Evolutionary conservation across 2,797 vertebrate genomes (phyloP), one percentile per base, ranked within the genome.

Genomic region (Diplodus sargus): DNA sequence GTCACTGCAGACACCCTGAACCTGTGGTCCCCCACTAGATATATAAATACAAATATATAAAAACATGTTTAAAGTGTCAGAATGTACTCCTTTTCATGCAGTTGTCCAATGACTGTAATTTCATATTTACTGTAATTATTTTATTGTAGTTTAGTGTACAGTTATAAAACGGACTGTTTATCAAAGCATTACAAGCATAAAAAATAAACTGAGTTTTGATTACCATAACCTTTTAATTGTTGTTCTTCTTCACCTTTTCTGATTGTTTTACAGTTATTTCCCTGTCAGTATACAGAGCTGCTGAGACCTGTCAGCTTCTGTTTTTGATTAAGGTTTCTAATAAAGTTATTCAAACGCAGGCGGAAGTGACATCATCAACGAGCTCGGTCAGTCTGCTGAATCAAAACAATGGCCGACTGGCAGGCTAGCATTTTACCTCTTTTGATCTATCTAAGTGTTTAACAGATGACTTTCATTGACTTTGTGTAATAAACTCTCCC

Each of bases 141-240:
- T 85, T 87, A 89, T 81, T 93, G 89, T 93, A 93, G 93, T 93
- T 94, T 87, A 89, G 82, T 95, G 92, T 95, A 93, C 93, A 94
- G 89, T 87, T 83, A 89, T 89, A 77, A 70, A 84, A 87, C 67
- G 76, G 87, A 89, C 90, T 93, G 91, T 92, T 93, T 89, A 89
- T 83, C 80, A 84, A 91, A 82, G 80, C 84, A 90, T 81, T 71
- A 82, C 43, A 83, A 84, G 84, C 82, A 80, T 82, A 93, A 39
- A 39, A 39, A 39, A 93, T 94, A 94, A 94, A 95, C 48, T 73
- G 60, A 78, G 77, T 93, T 95, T 94, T 87, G 89, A 91, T 87
- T 94, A 93, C 90, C 79, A 79, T 49, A 47, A 8, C 23, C 75
- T 48, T 76, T 12, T 80, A 28, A 25, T 58, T 78, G 30, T 80